phyloP scores from a whole-genome alignment of 2,888 invertebrate species.

The Pollenia labialis region DNA sequence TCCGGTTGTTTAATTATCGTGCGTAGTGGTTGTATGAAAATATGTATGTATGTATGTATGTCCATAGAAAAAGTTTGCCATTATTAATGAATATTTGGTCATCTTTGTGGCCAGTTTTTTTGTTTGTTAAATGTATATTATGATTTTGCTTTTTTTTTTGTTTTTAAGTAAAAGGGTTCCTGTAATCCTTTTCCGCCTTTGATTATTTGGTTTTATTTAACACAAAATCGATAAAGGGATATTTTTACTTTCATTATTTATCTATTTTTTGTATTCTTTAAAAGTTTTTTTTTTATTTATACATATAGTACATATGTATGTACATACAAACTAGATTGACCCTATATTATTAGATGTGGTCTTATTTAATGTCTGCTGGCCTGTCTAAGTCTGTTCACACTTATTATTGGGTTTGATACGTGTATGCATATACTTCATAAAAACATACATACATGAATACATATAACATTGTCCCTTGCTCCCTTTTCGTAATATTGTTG shows the following conservation, averaged over 20 bases:
- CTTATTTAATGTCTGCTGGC: constrained; percentile 50
- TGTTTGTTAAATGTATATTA: background rate
- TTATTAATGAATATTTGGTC: constrained; percentile 71
- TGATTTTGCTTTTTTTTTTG: background rate
- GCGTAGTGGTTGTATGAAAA: constrained; percentile 19
- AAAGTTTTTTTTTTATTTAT: constrained; percentile 26
- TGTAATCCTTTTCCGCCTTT: constrained; percentile 56
- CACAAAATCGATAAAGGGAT: constrained; percentile 23
- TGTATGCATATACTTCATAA: background rate
- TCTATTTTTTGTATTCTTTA: constrained; percentile 18
- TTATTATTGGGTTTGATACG: constrained; percentile 14
- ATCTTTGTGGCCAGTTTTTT: constrained; percentile 65
- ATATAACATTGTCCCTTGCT: background rate
- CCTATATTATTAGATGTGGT: constrained; percentile 60
- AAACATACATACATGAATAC: background rate
- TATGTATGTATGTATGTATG: constrained; percentile 18
- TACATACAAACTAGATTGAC: constrained; percentile 24
- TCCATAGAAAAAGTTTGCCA: constrained; percentile 17
- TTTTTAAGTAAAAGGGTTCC: constrained; percentile 38
- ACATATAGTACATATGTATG: too few relatives aligned
- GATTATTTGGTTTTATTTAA: constrained; percentile 50
- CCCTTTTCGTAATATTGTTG: constrained; percentile 51
- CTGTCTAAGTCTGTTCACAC: constrained; percentile 44
- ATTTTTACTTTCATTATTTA: constrained; percentile 26
- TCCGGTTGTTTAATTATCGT: constrained; percentile 63